Evolutionary conservation across 2,113 vertebrate genomes (phyloP).

Genomic region (Hepsetus odoe): DNA sequence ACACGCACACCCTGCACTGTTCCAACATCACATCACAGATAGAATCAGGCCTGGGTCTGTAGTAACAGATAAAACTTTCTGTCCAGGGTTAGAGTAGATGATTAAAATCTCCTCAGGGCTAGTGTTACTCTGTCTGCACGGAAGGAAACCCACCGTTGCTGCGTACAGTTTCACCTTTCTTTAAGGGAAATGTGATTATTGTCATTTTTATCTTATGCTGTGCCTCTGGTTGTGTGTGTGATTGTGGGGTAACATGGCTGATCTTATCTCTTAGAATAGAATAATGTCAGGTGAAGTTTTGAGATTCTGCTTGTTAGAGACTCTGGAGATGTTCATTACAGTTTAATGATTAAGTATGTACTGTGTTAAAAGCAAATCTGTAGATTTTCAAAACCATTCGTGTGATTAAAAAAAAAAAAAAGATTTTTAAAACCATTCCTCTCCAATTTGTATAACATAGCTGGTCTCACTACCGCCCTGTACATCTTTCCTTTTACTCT

Average conservation of each 20-base stretch:
- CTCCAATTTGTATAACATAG: too few relatives aligned
- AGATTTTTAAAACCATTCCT: too few relatives aligned
- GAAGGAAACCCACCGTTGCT: not conserved
- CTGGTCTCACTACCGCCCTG: too few relatives aligned
- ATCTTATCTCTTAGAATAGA: not conserved
- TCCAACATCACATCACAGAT: not conserved
- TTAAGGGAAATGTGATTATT: slow-evolving; percentile 25
- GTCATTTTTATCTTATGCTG: not conserved
- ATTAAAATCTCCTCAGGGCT: not conserved
- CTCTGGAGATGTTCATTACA: not conserved
- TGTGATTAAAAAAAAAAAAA: too few relatives aligned
- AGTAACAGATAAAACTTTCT: slow-evolving; percentile 3
- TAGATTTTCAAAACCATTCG: too few relatives aligned
- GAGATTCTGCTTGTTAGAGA: not conserved
- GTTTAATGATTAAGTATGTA: not conserved
- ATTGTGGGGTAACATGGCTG: not conserved
- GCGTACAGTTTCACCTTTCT: not conserved
- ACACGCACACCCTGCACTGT: not conserved
- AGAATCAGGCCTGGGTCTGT: not conserved
- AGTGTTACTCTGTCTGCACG: not conserved
- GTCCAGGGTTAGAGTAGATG: slow-evolving; percentile 15
- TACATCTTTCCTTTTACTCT: too few relatives aligned
- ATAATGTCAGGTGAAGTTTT: not conserved
- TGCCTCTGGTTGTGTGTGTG: not conserved
- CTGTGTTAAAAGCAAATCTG: too few relatives aligned